Evolutionary conservation across 2,888 invertebrate species (phyloP), one percentile per base, ranked within the genome.

Genomic region (Synergus umbraculus): DNA sequence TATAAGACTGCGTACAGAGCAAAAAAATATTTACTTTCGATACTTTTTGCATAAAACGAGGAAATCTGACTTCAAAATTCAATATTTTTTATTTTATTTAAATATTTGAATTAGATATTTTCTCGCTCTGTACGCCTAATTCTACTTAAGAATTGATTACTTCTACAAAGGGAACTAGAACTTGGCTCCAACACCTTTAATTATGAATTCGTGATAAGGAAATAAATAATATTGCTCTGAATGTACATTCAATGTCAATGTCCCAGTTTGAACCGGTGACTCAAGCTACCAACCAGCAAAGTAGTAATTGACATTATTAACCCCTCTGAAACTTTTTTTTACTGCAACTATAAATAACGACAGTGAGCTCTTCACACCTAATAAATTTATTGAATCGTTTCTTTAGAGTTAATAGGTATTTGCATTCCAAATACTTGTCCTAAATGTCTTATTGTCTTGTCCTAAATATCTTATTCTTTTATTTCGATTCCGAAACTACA

Each of bases 251-350:
- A 69, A 22, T 73, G 73, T 73, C 73, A 73, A 41, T 37, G 73
- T 12, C 37, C 54, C 37, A 54, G 10, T n/a, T 37, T 54, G 37
- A 73, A 49, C 49, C 12, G n/a, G 29, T 37, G 15, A 54, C 29
- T 54, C 49, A 4, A 73, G 29, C 29, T 22, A 44, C 46, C 67
- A 67, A 22, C 29, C 15, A 73, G 49, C 29, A 49, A 54, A 73
- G 69, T 54, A 54, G 41, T 37, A 73, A 73, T 73, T 22, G 73
- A 73, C 73, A 73, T 15, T 49, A 73, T 73, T 73, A 73, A 73
- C 73, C 73, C 73, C 4, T 37, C 37, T 54, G n/a, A 73, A 69
- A 41, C 37, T 22, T 73, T 37, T 37, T 15, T 43, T 54, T n/a
- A 15, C 10, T n/a, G 37, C 10, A 9, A 44, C n/a, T 43, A 66